phyloP scores from a whole-genome alignment of 2,113 vertebrate genomes.

The crab-eating macaque (Macaca fascicularis) region T2T-MFA8v1.1 NC_088375.1:182966001-182966500 shows the following conservation, averaged over 20 bases:
- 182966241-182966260: conserved; percentile 7
- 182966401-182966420: not conserved
- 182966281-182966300: not conserved
- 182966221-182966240: not conserved
- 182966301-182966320: not conserved
- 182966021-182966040: not conserved
- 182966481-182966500: not conserved
- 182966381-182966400: not conserved
- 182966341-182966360: not conserved
- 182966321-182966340: not conserved
- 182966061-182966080: not conserved
- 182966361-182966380: not conserved
- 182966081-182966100: not conserved
- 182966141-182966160: not conserved
- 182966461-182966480: not conserved
- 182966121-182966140: not conserved
- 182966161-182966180: conserved; percentile 3
- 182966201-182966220: not conserved
- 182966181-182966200: not conserved
- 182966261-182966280: conserved; percentile 32
- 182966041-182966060: not conserved
- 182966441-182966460: not conserved
- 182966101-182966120: too few relatives aligned
- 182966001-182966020: not conserved
- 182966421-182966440: not conserved